Evolutionary conservation across 1,140 invertebrate genomes (phyloP).

Genomic region (Papilio glaucus): DNA sequence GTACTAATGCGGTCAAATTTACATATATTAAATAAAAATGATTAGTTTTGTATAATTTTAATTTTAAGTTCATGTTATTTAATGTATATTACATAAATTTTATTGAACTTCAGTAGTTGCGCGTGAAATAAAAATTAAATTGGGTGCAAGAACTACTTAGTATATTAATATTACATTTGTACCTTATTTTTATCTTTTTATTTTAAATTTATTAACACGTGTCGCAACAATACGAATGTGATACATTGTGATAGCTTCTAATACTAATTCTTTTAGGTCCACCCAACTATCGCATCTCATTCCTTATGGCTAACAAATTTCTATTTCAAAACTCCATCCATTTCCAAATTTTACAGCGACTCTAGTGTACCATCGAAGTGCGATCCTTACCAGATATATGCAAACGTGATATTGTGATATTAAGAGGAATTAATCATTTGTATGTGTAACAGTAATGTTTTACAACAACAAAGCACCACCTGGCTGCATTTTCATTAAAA

Average conservation of each 20-base stretch:
- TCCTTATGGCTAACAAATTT: neutral
- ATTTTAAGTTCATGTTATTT: neutral
- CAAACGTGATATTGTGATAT: no score
- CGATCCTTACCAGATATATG: no score
- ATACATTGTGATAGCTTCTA: conserved; percentile 8
- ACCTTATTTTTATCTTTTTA: neutral
- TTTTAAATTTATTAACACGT: neutral
- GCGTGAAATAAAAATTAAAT: neutral
- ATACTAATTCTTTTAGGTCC: neutral
- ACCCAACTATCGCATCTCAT: neutral
- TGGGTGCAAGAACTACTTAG: neutral
- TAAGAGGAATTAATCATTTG: no score
- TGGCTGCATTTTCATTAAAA: no score
- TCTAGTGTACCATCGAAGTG: no score
- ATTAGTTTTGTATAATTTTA: neutral
- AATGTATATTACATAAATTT: neutral
- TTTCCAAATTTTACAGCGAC: no score
- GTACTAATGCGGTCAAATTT: neutral
- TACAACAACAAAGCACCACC: no score
- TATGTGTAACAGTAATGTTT: no score
- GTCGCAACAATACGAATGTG: neutral
- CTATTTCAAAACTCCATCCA: no score
- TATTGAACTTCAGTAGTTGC: neutral
- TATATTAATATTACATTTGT: neutral
- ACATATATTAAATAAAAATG: neutral